A percentile compares a stretch with the other conserved stretches of the same genome.
Evolutionary conservation across 2,797 vertebrate species (phyloP).

Genomic region (Avahi laniger): DNA sequence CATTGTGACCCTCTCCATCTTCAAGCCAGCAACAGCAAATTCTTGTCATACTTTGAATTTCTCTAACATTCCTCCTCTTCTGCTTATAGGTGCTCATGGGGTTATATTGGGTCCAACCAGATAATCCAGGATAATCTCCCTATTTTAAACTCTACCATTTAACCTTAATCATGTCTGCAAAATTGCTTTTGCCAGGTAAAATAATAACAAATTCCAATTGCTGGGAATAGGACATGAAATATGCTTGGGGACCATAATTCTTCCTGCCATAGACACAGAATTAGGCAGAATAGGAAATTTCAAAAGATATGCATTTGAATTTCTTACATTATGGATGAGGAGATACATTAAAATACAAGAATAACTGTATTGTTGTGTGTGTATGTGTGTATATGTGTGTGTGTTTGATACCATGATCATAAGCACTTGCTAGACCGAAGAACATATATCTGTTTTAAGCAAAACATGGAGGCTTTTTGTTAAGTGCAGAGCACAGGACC

Average conservation of each 20-base stretch:
- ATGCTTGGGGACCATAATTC: background rate
- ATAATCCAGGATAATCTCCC: background rate
- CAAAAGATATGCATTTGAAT: background rate
- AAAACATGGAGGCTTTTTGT: background rate
- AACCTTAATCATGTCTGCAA: background rate
- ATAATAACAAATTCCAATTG: background rate
- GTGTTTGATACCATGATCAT: background rate
- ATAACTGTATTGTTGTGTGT: background rate
- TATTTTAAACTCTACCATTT: slow-evolving; percentile 14
- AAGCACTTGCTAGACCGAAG: background rate
- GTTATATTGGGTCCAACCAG: background rate
- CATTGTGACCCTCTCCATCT: background rate
- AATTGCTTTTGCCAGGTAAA: background rate
- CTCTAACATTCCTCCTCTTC: background rate
- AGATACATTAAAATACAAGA: background rate
- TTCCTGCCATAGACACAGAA: background rate
- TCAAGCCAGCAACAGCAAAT: background rate
- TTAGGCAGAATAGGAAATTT: background rate
- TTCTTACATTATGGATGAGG: background rate
- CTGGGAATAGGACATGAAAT: background rate
- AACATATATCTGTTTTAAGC: background rate
- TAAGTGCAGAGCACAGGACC: background rate
- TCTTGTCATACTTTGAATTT: background rate
- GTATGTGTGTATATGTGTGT: background rate
- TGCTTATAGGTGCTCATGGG: background rate